Evolutionary conservation across 2,113 vertebrate species (phyloP).

Genomic region (Aegypius monachus): DNA sequence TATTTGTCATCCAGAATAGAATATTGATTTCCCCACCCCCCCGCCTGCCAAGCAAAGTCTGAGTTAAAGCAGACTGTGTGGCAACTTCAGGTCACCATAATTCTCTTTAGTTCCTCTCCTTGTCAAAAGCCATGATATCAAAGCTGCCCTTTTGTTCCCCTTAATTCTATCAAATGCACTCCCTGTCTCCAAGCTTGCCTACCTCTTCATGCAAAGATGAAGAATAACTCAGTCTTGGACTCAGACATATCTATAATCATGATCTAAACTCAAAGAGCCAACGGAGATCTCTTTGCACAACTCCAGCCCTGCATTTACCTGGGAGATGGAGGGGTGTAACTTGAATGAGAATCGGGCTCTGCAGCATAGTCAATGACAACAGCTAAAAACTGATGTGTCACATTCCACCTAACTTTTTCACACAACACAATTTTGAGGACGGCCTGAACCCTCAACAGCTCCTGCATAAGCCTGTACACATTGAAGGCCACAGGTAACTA

Average conservation of each 20-base stretch:
- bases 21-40: not conserved
- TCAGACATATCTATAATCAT: not conserved
- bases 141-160: constrained; percentile 16
- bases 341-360: not conserved
- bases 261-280: not conserved
- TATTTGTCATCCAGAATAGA: not conserved
- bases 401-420: not conserved
- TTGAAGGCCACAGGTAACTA: not conserved
- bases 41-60: not conserved
- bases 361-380: not conserved
- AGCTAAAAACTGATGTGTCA: not conserved
- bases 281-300: not conserved
- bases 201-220: not conserved
- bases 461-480: not conserved
- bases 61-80: not conserved
- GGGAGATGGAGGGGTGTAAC: not conserved
- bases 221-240: not conserved
- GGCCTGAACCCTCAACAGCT: not conserved
- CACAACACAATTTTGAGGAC: not conserved
- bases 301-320: not conserved
- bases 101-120: constrained; percentile 2
- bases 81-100: constrained; percentile 13
- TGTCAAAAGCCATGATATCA: constrained; percentile 40
- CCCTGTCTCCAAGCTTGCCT: not conserved
- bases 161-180: constrained; percentile 39